These are phyloP conservation scores for Acrocera orbiculus DNA, from an alignment of 2,888 invertebrate genomes.

Conservation along the genomic window DNA sequence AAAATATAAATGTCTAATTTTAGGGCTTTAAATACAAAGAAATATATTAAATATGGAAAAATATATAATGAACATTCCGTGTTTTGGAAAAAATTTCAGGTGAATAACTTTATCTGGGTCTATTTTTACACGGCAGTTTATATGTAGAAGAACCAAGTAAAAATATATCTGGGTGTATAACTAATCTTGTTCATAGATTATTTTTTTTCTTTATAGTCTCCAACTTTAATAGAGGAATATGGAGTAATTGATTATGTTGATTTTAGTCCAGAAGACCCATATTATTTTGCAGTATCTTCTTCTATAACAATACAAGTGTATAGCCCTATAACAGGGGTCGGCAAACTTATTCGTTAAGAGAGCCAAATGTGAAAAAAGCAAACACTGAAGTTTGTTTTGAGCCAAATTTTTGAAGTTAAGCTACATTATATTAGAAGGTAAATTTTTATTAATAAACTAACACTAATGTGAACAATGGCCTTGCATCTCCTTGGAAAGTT, in stretches of 20 bases:
- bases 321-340: constrained; percentile 69
- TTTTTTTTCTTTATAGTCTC: constrained; percentile 38
- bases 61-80: constrained; percentile 57
- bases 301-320: constrained; percentile 78
- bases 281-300: constrained; percentile 84
- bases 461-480: no score
- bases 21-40: constrained; percentile 21
- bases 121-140: no score
- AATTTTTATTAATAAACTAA: no score
- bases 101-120: constrained; percentile 34
- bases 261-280: constrained; percentile 74
- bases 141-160: no score
- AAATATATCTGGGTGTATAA: no score
- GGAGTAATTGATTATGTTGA: constrained; percentile 82
- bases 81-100: constrained; percentile 81
- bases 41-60: constrained; percentile 26
- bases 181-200: constrained; percentile 2
- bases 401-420: no score
- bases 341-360: no score
- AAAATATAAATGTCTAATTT: constrained; percentile 20
- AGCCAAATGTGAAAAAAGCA: no score
- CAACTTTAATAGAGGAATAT: constrained; percentile 79
- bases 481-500: no score
- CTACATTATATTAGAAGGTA: no score
- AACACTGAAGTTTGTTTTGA: no score